Evolutionary conservation across 2,113 vertebrate genomes (phyloP).

Genomic region (Phylloscopus whistleri): DNA sequence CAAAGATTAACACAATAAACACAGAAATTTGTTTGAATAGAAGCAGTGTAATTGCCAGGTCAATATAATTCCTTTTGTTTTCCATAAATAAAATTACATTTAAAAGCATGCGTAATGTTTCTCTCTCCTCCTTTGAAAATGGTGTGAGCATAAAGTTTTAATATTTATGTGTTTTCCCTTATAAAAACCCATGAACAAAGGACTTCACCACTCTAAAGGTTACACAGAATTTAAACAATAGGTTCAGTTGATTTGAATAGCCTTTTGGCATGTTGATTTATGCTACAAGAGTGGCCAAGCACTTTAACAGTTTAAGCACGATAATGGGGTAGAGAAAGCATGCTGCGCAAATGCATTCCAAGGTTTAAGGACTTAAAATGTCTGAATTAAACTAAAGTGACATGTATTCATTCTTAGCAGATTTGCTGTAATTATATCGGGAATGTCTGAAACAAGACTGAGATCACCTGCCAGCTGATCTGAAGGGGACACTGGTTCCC

Average conservation of each 20-base stretch:
- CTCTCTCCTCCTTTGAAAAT: not conserved
- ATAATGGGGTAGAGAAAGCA: slow-evolving; percentile 37
- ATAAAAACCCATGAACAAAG: slow-evolving; percentile 44
- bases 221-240: slow-evolving; percentile 39
- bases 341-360: slow-evolving; percentile 52
- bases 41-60: not conserved
- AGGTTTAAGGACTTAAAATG: slow-evolving; percentile 48
- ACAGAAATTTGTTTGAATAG: not conserved
- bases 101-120: not conserved
- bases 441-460: slow-evolving; percentile 33
- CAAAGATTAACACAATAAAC: not conserved
- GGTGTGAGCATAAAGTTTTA: not conserved
- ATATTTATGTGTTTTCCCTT: slow-evolving; percentile 6
- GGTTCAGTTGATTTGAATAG: slow-evolving; percentile 47
- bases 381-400: slow-evolving; percentile 53
- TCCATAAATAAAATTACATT: slow-evolving; percentile 5
- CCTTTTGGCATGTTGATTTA: slow-evolving; percentile 54
- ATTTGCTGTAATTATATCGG: slow-evolving; percentile 30
- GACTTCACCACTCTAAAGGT: slow-evolving; percentile 18
- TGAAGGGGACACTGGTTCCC: not conserved
- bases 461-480: slow-evolving; percentile 40
- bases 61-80: slow-evolving; percentile 5
- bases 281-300: slow-evolving; percentile 39
- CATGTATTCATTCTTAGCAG: slow-evolving; percentile 44
- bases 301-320: slow-evolving; percentile 56